phyloP scores from a whole-genome alignment of 2,797 vertebrate genomes.

The Pangasius mekongensis region DNA sequence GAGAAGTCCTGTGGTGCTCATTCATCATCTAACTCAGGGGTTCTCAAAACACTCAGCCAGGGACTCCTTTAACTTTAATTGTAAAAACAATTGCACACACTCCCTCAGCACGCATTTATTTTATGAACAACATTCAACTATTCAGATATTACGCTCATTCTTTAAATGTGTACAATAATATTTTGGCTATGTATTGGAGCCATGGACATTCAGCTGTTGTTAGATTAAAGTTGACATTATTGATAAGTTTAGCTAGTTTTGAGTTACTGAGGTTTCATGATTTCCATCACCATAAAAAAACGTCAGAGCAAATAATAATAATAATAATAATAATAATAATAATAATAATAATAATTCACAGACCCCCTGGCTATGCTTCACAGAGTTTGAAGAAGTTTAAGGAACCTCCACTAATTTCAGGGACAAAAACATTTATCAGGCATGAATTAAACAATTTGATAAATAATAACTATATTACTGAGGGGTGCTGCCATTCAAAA shows the following conservation, averaged over 20 bases:
- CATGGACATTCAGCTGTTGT: background rate
- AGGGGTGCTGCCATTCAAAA: too few relatives aligned
- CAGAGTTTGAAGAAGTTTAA: background rate
- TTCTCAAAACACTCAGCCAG: background rate
- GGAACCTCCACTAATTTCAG: background rate
- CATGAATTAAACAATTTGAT: background rate
- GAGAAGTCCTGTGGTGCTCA: background rate
- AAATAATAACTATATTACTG: background rate
- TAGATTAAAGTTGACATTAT: background rate
- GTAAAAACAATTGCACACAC: background rate
- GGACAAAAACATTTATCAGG: background rate
- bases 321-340: background rate
- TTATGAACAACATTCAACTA: background rate
- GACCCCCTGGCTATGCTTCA: background rate
- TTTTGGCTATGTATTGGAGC: background rate
- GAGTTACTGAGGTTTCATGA: background rate
- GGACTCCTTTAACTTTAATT: constrained; percentile 4
- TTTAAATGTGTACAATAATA: background rate
- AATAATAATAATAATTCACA: background rate
- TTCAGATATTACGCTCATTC: background rate
- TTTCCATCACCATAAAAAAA: background rate
- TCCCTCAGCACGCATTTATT: background rate
- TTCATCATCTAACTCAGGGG: background rate
- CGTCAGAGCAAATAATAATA: background rate
- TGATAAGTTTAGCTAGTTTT: background rate